These are phyloP conservation scores for Cryptoleucopteryx plumbea DNA, from an alignment of 2,113 vertebrate genomes.

Conservation along the genomic window DNA sequence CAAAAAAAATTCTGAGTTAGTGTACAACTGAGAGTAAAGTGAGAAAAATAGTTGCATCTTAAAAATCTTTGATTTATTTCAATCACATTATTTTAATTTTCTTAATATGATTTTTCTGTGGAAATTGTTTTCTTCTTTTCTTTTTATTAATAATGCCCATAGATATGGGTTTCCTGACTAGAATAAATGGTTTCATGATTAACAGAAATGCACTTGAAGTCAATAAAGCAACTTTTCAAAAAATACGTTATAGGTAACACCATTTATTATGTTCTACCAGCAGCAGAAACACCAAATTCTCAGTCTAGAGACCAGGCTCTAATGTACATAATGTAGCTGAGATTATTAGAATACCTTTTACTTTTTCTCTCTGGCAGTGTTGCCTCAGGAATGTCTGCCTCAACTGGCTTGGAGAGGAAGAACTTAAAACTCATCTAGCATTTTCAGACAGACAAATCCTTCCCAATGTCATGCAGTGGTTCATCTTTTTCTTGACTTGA, in stretches of 20 bases:
- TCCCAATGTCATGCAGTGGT: not conserved
- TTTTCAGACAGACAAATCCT: not conserved
- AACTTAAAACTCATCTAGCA: not conserved
- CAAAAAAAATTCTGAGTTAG: not conserved
- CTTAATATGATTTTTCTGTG: not conserved
- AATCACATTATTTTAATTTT: not conserved
- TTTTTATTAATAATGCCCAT: not conserved
- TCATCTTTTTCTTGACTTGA: not conserved
- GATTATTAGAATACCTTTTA: not conserved
- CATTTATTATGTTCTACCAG: not conserved
- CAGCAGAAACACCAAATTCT: not conserved
- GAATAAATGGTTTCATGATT: not conserved
- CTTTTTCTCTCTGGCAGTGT: not conserved
- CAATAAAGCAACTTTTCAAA: not conserved
- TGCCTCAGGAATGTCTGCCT: not conserved
- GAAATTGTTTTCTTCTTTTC: not conserved
- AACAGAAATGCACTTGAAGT: not conserved
- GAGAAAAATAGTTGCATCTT: not conserved
- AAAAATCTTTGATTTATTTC: not conserved
- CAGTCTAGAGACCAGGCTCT: not conserved
- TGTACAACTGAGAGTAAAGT: not conserved
- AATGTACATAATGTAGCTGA: not conserved
- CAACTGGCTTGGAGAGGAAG: not conserved
- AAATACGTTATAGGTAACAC: not conserved
- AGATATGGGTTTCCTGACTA: not conserved